Evolutionary conservation across 2,888 invertebrate genomes (phyloP), one percentile per base, ranked within the genome.

Genomic region (Clivina fossor): DNA sequence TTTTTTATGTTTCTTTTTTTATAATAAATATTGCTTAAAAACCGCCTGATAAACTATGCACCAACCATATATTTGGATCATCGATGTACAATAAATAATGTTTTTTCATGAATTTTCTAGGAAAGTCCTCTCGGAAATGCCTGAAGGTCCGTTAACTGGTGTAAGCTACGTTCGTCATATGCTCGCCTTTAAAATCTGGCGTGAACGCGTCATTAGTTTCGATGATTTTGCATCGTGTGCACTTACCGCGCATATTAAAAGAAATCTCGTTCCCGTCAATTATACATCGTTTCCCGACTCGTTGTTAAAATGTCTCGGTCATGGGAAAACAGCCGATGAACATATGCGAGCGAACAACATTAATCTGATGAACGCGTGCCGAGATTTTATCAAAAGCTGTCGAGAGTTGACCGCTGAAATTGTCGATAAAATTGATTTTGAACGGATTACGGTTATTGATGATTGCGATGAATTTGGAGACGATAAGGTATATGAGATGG

Each of bases 71-170:
- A n/a, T n/a, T n/a, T n/a, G n/a, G n/a, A n/a, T n/a, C n/a, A n/a
- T n/a, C n/a, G n/a, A n/a, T n/a, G n/a, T n/a, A n/a, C n/a, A n/a
- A n/a, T n/a, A n/a, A n/a, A n/a, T n/a, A n/a, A n/a, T n/a, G n/a
- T n/a, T n/a, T n/a, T n/a, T n/a, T n/a, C n/a, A n/a, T n/a, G n/a
- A n/a, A n/a, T n/a, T 16, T 54, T 35, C 3, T 32, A 55, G 55
- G 26, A 55, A 55, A 55, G 37, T 55, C 7, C 38, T 55, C 30
- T 47, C 37, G 7, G 55, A 55, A 28, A 46, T 55, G 47, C 20
- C 46, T 30, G 32, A 38, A 16, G 40, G 38, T 15, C 40, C 55
- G 4, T 44, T 47, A 20, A 38, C 24, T 19, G 43, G 40, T 15
- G 55, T 55, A 3, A 15, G 28, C 37, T 55, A 55, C 22, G 55